Evolutionary conservation across 2,797 vertebrate species (phyloP).

Genomic region (Hafferia zeledoni): DNA sequence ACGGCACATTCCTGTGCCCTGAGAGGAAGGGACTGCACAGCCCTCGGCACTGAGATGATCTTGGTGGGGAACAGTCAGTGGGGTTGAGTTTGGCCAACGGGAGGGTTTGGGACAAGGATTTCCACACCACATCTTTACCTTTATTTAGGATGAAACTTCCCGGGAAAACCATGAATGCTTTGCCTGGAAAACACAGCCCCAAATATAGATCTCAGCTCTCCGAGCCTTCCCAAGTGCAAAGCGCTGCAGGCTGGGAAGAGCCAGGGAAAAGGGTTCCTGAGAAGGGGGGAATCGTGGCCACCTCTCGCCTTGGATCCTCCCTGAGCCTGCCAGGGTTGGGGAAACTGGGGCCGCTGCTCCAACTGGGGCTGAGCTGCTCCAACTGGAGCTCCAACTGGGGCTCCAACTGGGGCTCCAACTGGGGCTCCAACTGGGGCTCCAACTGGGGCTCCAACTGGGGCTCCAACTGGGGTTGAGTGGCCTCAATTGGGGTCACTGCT

Average conservation of each 20-base stretch:
- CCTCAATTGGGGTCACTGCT: no score
- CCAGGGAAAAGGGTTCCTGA: neutral
- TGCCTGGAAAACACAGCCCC: neutral
- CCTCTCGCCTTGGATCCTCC: neutral
- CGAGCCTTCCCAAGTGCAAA: neutral
- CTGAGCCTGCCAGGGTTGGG: neutral
- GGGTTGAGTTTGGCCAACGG: neutral
- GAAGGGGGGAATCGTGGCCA: neutral
- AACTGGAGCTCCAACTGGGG: no score
- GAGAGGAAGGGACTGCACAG: neutral
- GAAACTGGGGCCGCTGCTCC: neutral
- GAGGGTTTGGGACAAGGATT: fast-evolving
- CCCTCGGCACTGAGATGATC: neutral
- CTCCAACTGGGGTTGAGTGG: no score
- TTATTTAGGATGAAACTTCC: neutral
- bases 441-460: no score
- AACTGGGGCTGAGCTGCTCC: no score
- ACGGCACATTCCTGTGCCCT: neutral
- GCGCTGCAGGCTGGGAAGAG: neutral
- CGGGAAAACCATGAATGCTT: neutral
- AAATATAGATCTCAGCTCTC: neutral
- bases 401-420: no score
- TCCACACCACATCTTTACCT: neutral
- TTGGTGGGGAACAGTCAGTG: neutral
- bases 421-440: no score